Percentiles rank a stretch among this genome's conserved stretches.
Evolutionary conservation across 2,113 vertebrate species (phyloP).

Genomic region (Dissostichus mawsoni): DNA sequence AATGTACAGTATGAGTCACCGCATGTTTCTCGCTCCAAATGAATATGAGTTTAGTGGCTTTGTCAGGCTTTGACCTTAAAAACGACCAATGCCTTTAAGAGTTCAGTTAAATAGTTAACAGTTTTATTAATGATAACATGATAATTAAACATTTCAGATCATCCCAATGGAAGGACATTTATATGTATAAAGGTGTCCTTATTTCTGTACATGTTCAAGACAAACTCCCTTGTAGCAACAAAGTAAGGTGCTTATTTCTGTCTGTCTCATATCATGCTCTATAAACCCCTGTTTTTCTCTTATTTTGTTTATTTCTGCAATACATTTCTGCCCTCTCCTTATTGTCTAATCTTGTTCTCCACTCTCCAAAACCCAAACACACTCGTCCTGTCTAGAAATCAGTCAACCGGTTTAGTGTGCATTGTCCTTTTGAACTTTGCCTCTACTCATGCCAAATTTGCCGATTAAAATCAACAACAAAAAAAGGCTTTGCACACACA

Average conservation of each 20-base stretch:
- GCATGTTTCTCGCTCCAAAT: no score
- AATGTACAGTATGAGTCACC: no score
- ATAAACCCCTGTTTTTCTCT: neutral
- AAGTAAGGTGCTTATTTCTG: neutral
- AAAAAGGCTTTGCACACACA: neutral
- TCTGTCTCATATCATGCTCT: neutral
- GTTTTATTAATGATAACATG: neutral
- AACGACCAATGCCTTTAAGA: no score
- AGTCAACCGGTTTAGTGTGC: conserved; percentile 9
- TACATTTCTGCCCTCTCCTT: neutral
- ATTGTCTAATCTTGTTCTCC: neutral
- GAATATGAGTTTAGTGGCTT: no score
- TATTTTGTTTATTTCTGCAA: neutral
- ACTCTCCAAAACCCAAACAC: conserved; percentile 17
- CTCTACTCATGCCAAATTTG: conserved; percentile 2
- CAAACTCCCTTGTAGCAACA: neutral
- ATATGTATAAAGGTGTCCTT: neutral
- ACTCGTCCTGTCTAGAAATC: conserved; percentile 25
- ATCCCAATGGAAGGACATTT: neutral
- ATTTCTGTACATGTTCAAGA: neutral
- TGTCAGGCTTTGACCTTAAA: no score
- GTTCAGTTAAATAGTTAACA: neutral
- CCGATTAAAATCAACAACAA: conserved; percentile 1
- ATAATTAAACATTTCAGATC: neutral
- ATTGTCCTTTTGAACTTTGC: conserved; percentile 34